Evolutionary conservation across 2,113 vertebrate genomes (phyloP).

Genomic region (Conger conger): DNA sequence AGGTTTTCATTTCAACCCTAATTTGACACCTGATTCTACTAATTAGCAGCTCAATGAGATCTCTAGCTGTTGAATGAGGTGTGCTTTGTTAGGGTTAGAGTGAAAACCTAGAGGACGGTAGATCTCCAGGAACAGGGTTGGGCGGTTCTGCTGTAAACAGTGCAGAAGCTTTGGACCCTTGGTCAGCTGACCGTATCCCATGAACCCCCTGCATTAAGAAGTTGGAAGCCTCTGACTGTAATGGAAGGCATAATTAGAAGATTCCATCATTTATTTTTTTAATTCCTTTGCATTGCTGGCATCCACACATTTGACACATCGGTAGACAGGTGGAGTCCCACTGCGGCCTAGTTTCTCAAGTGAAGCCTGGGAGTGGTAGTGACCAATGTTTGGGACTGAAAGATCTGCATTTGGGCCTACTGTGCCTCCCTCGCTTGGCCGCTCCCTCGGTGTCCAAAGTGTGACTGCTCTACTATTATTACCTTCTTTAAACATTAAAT

Average conservation of each 20-base stretch:
- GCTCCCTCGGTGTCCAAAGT: neutral
- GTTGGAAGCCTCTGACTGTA: neutral
- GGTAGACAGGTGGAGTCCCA: neutral
- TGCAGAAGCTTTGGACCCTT: neutral
- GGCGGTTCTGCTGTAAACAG: neutral
- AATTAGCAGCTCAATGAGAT: too few species aligned
- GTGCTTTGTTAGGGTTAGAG: too few species aligned
- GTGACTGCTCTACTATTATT: neutral
- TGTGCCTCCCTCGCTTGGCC: neutral
- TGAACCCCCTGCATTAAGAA: neutral
- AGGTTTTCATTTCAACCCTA: too few species aligned
- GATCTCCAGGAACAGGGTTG: too few species aligned
- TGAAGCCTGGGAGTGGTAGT: constrained; percentile 15
- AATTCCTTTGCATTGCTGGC: neutral
- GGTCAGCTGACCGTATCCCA: neutral
- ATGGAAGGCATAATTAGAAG: neutral
- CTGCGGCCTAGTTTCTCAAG: constrained; percentile 7
- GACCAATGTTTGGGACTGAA: neutral
- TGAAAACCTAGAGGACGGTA: too few species aligned
- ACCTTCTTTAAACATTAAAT: too few species aligned
- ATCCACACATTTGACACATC: neutral
- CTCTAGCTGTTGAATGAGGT: too few species aligned
- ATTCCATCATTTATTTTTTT: neutral
- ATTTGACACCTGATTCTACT: too few species aligned
- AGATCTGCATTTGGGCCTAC: neutral